These are phyloP conservation scores for Rutilus rutilus DNA, from an alignment of 2,113 vertebrate genomes.

Conservation along the genomic window DNA sequence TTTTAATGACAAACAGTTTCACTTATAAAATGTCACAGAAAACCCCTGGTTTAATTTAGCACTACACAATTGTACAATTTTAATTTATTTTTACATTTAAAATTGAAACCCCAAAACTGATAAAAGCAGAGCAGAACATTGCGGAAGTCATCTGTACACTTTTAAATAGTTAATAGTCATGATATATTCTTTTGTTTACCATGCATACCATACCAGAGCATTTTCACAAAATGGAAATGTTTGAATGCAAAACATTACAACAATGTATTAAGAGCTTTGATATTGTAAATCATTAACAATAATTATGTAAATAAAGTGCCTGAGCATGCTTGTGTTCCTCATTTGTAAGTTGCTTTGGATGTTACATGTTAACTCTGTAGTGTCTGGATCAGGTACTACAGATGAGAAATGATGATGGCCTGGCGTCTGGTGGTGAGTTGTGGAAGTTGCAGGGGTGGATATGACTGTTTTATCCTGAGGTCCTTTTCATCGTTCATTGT, in stretches of 20 bases:
- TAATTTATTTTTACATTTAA: too few relatives aligned
- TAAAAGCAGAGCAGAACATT: neutral
- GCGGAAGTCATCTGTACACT: too few relatives aligned
- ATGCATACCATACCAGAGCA: neutral
- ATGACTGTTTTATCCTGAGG: neutral
- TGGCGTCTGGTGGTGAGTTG: neutral
- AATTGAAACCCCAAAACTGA: neutral
- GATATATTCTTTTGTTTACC: neutral
- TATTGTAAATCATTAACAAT: neutral
- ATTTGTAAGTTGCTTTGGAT: neutral
- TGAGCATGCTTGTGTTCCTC: neutral
- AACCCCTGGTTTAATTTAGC: neutral
- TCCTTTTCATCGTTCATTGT: neutral
- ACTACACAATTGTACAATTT: too few relatives aligned
- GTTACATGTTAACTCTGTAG: neutral
- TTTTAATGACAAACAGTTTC: neutral
- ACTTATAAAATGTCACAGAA: neutral
- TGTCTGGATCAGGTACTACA: neutral
- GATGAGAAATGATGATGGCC: neutral
- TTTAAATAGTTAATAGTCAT: too few relatives aligned
- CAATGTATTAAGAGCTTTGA: neutral
- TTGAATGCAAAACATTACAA: neutral
- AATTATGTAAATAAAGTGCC: neutral
- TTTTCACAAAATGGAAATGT: neutral
- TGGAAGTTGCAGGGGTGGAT: neutral